Base-by-base conservation (phyloP, 2,113 vertebrate species). In the Pachypanchax playfairii region DNA sequence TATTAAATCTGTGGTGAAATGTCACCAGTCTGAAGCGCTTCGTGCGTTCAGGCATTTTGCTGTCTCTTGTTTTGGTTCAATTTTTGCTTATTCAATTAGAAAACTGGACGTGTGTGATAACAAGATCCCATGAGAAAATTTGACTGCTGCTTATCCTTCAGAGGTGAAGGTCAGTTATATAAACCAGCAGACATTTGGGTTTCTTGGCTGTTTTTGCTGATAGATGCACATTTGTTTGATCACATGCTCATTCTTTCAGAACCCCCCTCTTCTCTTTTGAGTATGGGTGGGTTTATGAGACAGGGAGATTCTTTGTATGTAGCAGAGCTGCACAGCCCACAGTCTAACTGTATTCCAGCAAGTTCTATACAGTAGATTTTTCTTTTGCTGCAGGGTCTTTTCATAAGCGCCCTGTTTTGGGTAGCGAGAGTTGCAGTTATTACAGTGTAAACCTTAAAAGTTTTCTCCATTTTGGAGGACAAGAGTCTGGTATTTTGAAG, bases 231-330 rank as follows among this genome's bases (percentile, higher is more conserved):
- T 21, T 57, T 81, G 66, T 83, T 81, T 83, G 28, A 70, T 75
- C 57, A 74, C 58, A 66, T 69, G 63, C 55, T 62, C 35, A 20
- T 55, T 68, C 35, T 18, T 38, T 70, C 44, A 28, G 12, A 65
- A 35, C 31, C 17, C 28, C 38, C 69, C 25, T 49, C 9, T 36
- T 50, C 43, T 70, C 77, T 80, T 57, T 71, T 77, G 63, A 64
- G 74, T 69, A 67, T 73, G 82, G 82, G 85, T 87, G 84, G 86
- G 77, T 83, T 82, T 74, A 77, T 57, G 54, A 85, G 50, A 86
- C 80, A 87, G 81, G 53, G 82, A 31, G 28, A 80, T 82, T 87
- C 85, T 87, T 90, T 91, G 84, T 87, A 77, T 76, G 59, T 55
- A 41, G 46, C 77, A 20, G 74, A 70, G 73, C 70, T 59, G 52